Conservation (phyloP, 2,113 vertebrate genomes). For the Sprattus sprattus region DNA sequence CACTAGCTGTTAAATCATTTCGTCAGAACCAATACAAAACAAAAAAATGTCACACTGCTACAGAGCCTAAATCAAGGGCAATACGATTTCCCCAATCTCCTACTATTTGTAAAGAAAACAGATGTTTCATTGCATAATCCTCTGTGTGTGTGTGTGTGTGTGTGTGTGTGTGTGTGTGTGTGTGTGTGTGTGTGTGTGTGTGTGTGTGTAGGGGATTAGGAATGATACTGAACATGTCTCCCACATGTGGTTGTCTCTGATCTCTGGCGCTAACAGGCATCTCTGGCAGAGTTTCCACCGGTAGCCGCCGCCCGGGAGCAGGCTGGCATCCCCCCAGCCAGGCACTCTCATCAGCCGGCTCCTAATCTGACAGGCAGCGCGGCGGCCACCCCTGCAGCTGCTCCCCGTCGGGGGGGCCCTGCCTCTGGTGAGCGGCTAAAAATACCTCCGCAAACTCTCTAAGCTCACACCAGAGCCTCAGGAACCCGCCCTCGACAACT, state of each 20-base stretch:
- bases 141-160: background rate
- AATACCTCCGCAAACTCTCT: constrained; percentile 58
- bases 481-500: constrained; percentile 52
- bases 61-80: background rate
- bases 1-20: background rate
- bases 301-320: constrained; percentile 56
- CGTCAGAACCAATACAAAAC: background rate
- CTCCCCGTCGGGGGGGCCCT: constrained; percentile 56
- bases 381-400: constrained; percentile 66
- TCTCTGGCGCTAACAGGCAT: background rate
- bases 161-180: no score
- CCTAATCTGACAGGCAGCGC: constrained; percentile 66
- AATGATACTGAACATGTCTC: no score
- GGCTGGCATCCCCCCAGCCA: constrained; percentile 56
- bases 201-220: no score
- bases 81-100: background rate
- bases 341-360: constrained; percentile 58
- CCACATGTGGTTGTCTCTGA: background rate
- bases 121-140: background rate
- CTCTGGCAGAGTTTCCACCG: background rate
- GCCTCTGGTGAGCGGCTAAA: background rate
- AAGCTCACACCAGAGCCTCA: constrained; percentile 61
- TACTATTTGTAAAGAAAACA: background rate
- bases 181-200: no score
- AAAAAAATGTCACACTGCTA: background rate